Evolutionary conservation across 2,113 vertebrate species (phyloP).

Genomic region (Chionis minor): DNA sequence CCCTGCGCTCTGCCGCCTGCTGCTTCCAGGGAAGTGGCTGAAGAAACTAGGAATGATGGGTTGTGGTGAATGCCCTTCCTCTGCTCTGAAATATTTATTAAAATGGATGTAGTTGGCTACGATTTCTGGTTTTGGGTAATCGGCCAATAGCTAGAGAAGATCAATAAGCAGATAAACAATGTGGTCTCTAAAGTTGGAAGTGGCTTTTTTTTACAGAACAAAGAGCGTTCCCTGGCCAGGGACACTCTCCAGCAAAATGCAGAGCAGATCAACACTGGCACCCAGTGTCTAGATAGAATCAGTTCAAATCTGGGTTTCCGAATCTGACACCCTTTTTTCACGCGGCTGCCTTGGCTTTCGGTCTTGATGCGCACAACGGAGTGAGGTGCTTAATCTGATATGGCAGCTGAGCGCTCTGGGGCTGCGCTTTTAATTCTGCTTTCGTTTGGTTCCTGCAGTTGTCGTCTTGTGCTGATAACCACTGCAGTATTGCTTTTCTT

Average conservation of each 20-base stretch:
- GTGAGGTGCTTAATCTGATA: not conserved
- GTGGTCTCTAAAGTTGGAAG: constrained; percentile 10
- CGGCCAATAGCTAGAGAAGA: not conserved
- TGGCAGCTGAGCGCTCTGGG: not conserved
- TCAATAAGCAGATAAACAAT: not conserved
- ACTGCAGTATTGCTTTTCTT: not conserved
- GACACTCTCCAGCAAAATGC: not conserved
- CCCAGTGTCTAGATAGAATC: constrained; percentile 49
- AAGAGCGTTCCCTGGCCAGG: not conserved
- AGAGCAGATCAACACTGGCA: constrained; percentile 59
- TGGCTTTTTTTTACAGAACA: not conserved
- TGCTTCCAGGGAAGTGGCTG: not conserved
- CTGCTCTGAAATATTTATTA: not conserved
- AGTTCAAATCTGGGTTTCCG: not conserved
- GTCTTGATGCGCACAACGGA: accelerated
- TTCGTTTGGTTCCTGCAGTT: not conserved
- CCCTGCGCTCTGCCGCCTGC: accelerated
- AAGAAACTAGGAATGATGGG: accelerated
- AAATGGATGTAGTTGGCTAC: not conserved
- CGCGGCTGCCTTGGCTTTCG: accelerated
- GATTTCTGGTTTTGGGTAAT: not conserved
- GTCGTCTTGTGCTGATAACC: not conserved
- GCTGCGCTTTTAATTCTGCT: not conserved
- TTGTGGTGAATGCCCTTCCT: not conserved
- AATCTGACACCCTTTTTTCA: not conserved